A percentile compares a stretch with the other conserved stretches of the same genome.
Conservation (phyloP, 2,797 vertebrate genomes). For the Pipistrellus kuhlii region DNA sequence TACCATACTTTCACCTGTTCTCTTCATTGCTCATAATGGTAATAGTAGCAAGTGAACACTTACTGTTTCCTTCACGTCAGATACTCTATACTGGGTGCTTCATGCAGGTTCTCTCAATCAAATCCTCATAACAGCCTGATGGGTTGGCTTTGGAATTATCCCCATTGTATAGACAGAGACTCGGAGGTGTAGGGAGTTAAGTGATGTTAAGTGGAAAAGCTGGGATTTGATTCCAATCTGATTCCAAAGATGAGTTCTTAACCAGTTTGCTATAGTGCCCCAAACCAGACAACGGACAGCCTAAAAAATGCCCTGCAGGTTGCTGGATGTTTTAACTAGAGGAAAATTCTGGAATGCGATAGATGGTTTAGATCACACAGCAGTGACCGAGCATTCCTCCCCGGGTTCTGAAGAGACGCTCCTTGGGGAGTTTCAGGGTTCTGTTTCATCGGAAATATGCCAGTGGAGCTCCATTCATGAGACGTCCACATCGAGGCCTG, state of each 20-base stretch:
- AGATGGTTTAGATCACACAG: neutral
- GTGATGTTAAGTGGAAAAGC: neutral
- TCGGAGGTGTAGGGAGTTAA: neutral
- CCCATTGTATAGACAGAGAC: neutral
- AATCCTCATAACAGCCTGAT: neutral
- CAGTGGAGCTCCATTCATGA: neutral
- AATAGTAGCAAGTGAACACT: neutral
- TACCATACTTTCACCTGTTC: neutral
- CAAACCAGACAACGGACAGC: neutral
- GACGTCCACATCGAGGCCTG: neutral
- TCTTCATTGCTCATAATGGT: neutral
- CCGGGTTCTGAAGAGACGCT: neutral
- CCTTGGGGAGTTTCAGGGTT: neutral
- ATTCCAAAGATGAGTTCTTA: neutral
- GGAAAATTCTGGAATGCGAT: neutral
- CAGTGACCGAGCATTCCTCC: neutral
- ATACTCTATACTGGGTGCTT: neutral
- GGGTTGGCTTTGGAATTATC: neutral
- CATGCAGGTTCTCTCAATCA: neutral
- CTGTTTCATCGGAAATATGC: neutral
- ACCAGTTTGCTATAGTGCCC: neutral
- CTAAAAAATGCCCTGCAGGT: neutral
- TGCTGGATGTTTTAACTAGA: constrained; percentile 19
- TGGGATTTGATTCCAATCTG: constrained; percentile 36
- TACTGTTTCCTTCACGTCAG: neutral